Percentiles rank a stretch among this genome's conserved stretches.
phyloP scores from a whole-genome alignment of 2,888 invertebrate genomes.

The Aphodius sticticus region DNA sequence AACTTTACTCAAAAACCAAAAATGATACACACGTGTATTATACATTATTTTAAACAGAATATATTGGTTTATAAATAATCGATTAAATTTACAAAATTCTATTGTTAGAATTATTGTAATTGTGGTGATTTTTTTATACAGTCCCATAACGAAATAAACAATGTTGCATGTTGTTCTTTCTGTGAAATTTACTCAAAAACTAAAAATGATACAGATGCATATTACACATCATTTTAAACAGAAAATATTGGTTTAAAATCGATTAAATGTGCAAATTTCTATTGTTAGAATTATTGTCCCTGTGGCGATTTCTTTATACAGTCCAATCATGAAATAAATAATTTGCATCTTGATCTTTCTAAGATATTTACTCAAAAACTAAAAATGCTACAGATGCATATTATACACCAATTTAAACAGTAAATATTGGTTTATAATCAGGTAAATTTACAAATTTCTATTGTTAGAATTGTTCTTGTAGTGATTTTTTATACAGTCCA shows the following conservation, averaged over 20 bases:
- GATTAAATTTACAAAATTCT: background rate
- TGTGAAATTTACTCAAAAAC: background rate
- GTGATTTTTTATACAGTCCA: background rate
- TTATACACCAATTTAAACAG: background rate
- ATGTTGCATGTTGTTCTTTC: background rate
- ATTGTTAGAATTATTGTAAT: background rate
- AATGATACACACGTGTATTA: background rate
- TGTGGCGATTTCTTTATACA: background rate
- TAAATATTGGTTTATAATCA: background rate
- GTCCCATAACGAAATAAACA: too few species aligned
- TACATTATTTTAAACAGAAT: background rate
- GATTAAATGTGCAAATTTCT: background rate
- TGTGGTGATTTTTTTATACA: too few species aligned
- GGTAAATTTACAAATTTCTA: background rate
- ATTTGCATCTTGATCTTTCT: background rate
- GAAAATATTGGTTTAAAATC: background rate
- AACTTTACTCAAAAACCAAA: background rate
- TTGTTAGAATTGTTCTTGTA: background rate
- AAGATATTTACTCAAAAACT: background rate
- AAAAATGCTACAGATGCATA: background rate
- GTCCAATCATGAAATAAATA: background rate
- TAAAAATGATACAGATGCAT: background rate
- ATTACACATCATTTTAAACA: background rate
- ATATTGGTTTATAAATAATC: background rate
- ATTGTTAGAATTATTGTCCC: background rate